A percentile compares a stretch with the other conserved stretches of the same genome.
These are phyloP conservation scores for Protosalanx chinensis DNA, from an alignment of 2,797 vertebrate genomes.

Conservation along the genomic window DNA sequence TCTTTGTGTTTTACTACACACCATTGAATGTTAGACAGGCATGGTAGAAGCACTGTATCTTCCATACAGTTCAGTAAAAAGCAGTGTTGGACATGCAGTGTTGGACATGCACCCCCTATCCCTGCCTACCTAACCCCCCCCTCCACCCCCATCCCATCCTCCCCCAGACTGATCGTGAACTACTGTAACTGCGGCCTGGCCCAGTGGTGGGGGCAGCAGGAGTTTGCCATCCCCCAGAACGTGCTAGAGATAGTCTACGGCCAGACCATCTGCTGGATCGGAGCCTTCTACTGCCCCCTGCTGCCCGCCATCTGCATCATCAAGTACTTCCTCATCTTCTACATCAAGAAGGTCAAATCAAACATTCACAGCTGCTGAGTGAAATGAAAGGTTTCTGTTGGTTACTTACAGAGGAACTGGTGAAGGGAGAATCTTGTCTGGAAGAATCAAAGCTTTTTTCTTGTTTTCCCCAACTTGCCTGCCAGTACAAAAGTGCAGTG, in stretches of 20 bases:
- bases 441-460: background rate
- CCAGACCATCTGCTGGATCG: slow-evolving; percentile 97
- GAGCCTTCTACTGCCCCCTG: slow-evolving; percentile 90
- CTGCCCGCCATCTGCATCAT: slow-evolving; percentile 89
- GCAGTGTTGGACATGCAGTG: too few relatives aligned
- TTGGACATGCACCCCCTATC: background rate
- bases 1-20: too few relatives aligned
- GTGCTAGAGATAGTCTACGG: slow-evolving; percentile 93
- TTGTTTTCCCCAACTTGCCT: background rate
- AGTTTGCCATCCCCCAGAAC: slow-evolving; percentile 90
- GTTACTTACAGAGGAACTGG: too few relatives aligned
- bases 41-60: too few relatives aligned
- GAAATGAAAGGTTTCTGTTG: too few relatives aligned
- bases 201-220: slow-evolving; percentile 84
- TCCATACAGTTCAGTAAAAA: too few relatives aligned
- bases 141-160: background rate
- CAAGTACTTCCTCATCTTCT: slow-evolving; percentile 93
- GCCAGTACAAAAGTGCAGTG: too few relatives aligned
- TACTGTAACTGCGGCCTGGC: slow-evolving; percentile 75
- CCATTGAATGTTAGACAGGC: too few relatives aligned
- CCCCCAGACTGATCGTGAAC: slow-evolving; percentile 82
- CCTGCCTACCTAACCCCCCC: background rate
- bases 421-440: background rate
- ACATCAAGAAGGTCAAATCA: slow-evolving; percentile 87
- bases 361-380: too few relatives aligned